Percentiles rank a stretch among this genome's conserved stretches.
Conservation (phyloP, 2,888 invertebrate genomes). For the Crossocerus cetratus region DNA sequence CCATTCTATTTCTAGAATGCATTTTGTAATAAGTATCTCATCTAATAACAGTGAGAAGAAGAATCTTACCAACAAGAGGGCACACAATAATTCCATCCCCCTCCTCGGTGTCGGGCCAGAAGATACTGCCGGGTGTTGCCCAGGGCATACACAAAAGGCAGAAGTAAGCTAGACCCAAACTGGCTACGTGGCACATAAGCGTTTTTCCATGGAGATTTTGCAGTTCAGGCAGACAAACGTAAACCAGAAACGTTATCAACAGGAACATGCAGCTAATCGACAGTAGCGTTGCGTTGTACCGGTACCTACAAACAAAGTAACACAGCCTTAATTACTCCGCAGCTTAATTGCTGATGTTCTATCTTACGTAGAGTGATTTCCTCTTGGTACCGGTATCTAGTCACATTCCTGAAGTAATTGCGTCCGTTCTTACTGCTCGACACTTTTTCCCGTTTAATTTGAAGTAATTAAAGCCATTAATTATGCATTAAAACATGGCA, state of each 20-base stretch:
- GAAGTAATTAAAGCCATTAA: too few species aligned
- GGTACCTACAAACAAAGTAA: constrained; percentile 49
- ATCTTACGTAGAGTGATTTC: too few species aligned
- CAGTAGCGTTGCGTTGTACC: constrained; percentile 64
- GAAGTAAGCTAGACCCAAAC: constrained; percentile 82
- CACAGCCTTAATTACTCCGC: not conserved
- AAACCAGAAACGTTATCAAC: constrained; percentile 82
- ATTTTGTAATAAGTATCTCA: too few species aligned
- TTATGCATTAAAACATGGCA: too few species aligned
- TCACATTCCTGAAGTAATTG: too few species aligned
- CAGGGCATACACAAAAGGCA: constrained; percentile 79
- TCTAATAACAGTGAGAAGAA: too few species aligned
- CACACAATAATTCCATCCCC: constrained; percentile 72
- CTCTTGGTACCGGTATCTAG: too few species aligned
- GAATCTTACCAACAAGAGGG: constrained; percentile 78
- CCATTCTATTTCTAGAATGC: too few species aligned
- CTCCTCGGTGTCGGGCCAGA: constrained; percentile 18
- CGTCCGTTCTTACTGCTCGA: too few species aligned
- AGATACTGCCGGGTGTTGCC: constrained; percentile 33
- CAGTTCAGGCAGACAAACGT: constrained; percentile 82
- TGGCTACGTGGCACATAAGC: constrained; percentile 84
- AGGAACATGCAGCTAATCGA: constrained; percentile 83
- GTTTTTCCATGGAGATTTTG: constrained; percentile 87
- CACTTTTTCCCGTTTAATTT: too few species aligned
- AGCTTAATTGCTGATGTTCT: not conserved